phyloP scores from a whole-genome alignment of 2,797 vertebrate genomes.

The Eurystomus glaucurus region DNA sequence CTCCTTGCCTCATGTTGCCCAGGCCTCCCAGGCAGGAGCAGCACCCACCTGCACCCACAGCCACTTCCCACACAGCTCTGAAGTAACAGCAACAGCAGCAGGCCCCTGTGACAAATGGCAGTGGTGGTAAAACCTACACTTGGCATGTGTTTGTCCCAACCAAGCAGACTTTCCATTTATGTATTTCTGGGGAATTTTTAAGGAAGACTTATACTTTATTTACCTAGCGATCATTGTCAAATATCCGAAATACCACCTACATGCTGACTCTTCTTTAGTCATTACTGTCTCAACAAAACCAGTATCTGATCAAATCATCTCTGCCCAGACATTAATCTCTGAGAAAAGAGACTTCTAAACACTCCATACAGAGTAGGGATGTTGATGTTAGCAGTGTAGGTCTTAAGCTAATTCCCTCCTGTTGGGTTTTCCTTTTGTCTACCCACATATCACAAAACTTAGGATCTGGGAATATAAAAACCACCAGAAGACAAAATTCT shows the following conservation, averaged over 20 bases:
- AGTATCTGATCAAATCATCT: background rate
- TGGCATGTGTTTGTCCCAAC: background rate
- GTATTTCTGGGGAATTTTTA: background rate
- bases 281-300: background rate
- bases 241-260: background rate
- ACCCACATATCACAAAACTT: background rate
- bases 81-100: background rate
- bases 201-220: background rate
- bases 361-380: background rate
- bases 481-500: background rate
- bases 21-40: background rate
- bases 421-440: background rate
- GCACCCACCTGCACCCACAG: background rate
- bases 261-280: background rate
- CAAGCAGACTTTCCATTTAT: background rate
- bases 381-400: background rate
- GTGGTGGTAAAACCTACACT: background rate
- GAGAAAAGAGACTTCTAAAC: background rate
- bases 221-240: background rate
- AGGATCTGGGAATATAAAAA: background rate
- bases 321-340: background rate
- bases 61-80: background rate
- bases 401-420: background rate
- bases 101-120: background rate
- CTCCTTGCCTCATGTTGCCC: rapidly evolving